A percentile compares a stretch with the other conserved stretches of the same genome.
Conservation (phyloP, 2,797 vertebrate species). For the Valencia hispanica region DNA sequence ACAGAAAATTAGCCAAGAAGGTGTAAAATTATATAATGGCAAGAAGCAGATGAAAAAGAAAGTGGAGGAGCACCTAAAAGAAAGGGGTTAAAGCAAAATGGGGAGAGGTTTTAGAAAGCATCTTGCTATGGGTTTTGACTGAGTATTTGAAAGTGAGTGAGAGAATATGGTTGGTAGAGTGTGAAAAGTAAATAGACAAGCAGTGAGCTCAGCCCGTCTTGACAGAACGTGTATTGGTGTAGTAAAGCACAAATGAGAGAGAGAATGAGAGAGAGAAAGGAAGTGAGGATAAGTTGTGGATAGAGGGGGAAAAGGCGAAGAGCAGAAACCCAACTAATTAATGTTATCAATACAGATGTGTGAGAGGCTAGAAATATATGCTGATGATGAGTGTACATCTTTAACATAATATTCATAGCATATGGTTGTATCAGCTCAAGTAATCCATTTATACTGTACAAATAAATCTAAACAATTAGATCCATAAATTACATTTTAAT, state of each 20-base stretch:
- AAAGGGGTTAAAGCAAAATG: background rate
- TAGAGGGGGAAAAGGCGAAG: background rate
- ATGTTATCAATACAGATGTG: constrained; percentile 15
- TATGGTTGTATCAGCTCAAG: background rate
- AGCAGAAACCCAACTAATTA: constrained; percentile 21
- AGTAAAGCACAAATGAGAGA: constrained; percentile 34
- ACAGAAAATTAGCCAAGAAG: constrained; percentile 13
- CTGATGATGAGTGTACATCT: background rate
- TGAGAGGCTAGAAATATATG: background rate
- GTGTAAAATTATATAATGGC: constrained; percentile 22
- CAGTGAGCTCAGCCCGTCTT: constrained; percentile 21
- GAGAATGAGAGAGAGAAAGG: too few relatives aligned
- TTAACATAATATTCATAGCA: background rate
- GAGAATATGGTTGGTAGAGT: constrained; percentile 21
- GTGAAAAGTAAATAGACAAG: constrained; percentile 15
- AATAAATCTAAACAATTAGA: background rate
- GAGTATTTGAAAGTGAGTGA: constrained; percentile 9
- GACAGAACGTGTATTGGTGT: constrained; percentile 19
- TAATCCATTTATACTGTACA: background rate
- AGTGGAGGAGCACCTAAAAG: background rate
- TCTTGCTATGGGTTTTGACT: constrained; percentile 2
- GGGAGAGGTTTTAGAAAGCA: constrained; percentile 14
- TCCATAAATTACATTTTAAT: background rate
- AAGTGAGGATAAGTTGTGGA: constrained; percentile 2
- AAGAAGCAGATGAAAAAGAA: background rate